These are phyloP conservation scores for Tenthredo mesomela DNA, from an alignment of 2,888 invertebrate genomes.

Conservation along the genomic window DNA sequence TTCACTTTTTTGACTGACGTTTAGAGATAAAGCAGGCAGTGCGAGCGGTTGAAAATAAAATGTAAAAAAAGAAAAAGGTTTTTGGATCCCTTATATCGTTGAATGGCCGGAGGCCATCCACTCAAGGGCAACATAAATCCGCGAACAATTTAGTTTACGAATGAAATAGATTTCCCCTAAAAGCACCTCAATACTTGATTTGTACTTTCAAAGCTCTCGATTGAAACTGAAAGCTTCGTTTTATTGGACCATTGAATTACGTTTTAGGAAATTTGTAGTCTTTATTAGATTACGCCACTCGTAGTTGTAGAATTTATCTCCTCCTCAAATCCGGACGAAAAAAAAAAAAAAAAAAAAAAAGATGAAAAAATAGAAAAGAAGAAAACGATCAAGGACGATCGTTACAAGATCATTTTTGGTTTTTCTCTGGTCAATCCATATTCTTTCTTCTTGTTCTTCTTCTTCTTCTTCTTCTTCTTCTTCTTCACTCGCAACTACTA, in stretches of 20 bases:
- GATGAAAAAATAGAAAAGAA: background rate
- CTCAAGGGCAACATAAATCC: background rate
- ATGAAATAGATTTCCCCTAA: conserved; percentile 51
- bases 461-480: background rate
- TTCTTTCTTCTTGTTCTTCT: background rate
- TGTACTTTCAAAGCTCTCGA: conserved; percentile 41
- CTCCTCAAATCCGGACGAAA: background rate
- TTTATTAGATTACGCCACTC: conserved; percentile 4
- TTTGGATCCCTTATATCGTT: background rate
- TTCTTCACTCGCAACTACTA: background rate
- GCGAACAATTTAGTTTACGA: conserved; percentile 38
- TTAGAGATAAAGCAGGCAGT: background rate
- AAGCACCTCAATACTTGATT: conserved; percentile 50
- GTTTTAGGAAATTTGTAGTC: conserved; percentile 33
- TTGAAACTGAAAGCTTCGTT: conserved; percentile 52
- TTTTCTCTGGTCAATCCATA: too few species aligned
- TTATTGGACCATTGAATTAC: conserved; percentile 50
- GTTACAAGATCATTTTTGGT: too few species aligned
- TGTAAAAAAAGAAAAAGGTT: background rate
- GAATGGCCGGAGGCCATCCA: background rate
- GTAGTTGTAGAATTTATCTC: background rate
- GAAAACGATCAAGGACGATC: too few species aligned
- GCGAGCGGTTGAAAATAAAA: too few species aligned
- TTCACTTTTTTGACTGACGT: background rate
- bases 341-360: background rate